Conservation (phyloP, 2,888 invertebrate species). For the Gari tellinella region DNA sequence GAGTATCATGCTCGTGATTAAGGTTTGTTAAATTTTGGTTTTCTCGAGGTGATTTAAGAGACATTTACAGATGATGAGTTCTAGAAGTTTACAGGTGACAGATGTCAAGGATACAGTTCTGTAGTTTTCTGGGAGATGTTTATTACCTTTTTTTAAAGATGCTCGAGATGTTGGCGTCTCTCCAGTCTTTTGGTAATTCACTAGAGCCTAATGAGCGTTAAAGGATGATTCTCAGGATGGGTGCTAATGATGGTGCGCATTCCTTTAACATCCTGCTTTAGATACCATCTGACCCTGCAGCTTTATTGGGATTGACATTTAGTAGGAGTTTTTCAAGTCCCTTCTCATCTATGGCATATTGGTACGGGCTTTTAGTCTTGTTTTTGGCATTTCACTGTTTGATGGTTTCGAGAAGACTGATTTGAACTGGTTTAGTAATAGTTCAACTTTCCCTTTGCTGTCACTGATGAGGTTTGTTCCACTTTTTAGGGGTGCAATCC, state of each 20-base stretch:
- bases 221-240: conserved; percentile 34
- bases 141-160: conserved; percentile 9
- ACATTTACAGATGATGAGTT: no score
- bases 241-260: conserved; percentile 43
- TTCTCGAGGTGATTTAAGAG: no score
- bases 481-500: conserved; percentile 32
- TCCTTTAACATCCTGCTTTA: conserved; percentile 45
- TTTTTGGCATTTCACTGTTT: neutral
- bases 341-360: conserved; percentile 14
- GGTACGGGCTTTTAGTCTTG: conserved; percentile 2
- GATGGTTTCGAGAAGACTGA: conserved; percentile 33
- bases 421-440: conserved; percentile 37
- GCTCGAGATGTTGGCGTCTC: conserved; percentile 26
- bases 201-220: conserved; percentile 35
- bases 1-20: no score
- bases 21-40: no score
- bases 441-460: conserved; percentile 39
- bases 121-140: neutral
- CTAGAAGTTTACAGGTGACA: no score
- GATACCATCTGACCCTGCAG: conserved; percentile 46
- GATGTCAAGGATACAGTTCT: no score
- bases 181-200: conserved; percentile 48
- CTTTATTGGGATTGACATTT: conserved; percentile 38
- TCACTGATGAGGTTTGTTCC: conserved; percentile 31
- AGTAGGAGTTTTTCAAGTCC: conserved; percentile 47